These are phyloP conservation scores for Daubentonia madagascariensis DNA, from an alignment of 2,113 vertebrate genomes.

Conservation along the genomic window DNA sequence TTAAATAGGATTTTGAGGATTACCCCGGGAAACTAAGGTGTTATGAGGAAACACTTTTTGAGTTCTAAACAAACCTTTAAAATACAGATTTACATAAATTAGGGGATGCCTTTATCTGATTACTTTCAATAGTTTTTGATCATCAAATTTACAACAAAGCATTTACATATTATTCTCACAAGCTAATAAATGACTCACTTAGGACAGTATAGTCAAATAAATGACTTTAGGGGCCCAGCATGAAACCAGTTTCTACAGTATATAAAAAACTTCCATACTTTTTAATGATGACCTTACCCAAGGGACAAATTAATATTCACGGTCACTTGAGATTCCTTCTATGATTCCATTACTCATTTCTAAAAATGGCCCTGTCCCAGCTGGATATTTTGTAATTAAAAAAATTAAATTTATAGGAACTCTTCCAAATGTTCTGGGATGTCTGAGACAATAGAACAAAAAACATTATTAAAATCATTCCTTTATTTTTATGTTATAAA, in stretches of 20 bases:
- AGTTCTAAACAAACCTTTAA: background rate
- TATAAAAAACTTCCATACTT: background rate
- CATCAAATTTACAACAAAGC: background rate
- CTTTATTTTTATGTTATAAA: background rate
- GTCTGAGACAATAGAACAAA: background rate
- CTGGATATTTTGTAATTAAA: constrained; percentile 11
- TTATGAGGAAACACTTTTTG: background rate
- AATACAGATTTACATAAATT: background rate
- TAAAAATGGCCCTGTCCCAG: constrained; percentile 37
- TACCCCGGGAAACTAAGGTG: background rate
- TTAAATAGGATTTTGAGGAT: background rate
- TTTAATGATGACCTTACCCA: constrained; percentile 8
- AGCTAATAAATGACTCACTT: background rate
- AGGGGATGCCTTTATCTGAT: background rate
- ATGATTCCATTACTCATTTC: constrained; percentile 1
- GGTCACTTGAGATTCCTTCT: background rate
- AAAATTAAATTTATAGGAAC: constrained; percentile 50
- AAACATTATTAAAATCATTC: background rate
- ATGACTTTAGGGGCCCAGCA: background rate
- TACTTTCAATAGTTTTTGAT: background rate
- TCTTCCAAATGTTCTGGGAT: background rate
- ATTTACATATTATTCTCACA: background rate
- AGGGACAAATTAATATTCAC: background rate
- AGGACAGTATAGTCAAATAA: background rate
- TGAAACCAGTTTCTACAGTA: background rate